phyloP scores from a whole-genome alignment of 2,888 invertebrate genomes.

The Strigamia crassipes region DNA sequence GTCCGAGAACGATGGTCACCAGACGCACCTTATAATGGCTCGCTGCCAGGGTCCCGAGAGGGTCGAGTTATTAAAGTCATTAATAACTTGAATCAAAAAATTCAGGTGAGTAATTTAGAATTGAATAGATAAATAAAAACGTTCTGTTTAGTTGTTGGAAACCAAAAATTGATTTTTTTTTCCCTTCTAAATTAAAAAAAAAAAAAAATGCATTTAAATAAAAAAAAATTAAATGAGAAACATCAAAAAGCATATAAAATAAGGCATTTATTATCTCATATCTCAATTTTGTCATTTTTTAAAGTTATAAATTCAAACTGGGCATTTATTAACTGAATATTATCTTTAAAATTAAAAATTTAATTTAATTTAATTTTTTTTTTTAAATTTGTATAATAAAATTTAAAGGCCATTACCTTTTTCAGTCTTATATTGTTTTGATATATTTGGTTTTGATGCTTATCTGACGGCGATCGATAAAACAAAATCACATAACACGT shows the following conservation, averaged over 20 bases:
- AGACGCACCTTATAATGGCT: constrained; percentile 43
- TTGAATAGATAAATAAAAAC: not conserved
- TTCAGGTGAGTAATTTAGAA: constrained; percentile 69
- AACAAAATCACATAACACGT: not conserved
- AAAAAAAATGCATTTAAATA: too few species aligned
- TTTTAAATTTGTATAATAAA: not conserved
- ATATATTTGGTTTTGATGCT: not conserved
- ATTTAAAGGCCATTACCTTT: constrained; percentile 6
- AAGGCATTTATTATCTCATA: too few species aligned
- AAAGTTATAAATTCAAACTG: too few species aligned
- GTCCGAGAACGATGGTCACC: constrained; percentile 39
- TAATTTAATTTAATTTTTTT: too few species aligned
- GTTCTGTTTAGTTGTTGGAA: not conserved
- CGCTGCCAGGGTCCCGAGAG: constrained; percentile 70
- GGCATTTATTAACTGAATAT: too few species aligned
- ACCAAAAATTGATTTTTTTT: not conserved
- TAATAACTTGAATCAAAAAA: constrained; percentile 89
- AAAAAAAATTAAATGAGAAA: too few species aligned
- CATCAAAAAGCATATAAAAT: too few species aligned
- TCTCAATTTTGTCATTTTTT: too few species aligned
- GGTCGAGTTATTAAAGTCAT: constrained; percentile 89
- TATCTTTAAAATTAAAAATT: too few species aligned
- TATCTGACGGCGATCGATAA: not conserved
- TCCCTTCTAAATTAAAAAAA: too few species aligned
- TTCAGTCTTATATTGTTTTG: not conserved